A percentile compares a stretch with the other conserved stretches of the same genome.
Evolutionary conservation across 1,140 invertebrate genomes (phyloP).

Genomic region (Achatina immaculata): DNA sequence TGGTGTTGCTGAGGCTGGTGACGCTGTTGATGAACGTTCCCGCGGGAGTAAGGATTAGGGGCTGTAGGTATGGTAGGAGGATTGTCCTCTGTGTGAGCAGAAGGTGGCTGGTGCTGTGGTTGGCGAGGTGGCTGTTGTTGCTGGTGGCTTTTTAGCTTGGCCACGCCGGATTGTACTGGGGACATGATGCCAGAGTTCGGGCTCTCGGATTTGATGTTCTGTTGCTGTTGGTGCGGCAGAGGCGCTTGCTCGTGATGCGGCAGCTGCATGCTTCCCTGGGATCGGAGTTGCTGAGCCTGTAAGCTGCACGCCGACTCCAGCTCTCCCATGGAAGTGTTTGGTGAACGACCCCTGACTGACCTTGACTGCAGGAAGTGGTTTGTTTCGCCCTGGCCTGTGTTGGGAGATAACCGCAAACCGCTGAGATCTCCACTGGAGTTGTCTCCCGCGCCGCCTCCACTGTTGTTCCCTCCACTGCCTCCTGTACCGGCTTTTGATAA

Average conservation of each 20-base stretch:
- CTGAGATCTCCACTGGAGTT: constrained; percentile 1
- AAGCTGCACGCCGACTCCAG: constrained; percentile 21
- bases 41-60: constrained; percentile 16
- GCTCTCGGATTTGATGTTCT: constrained; percentile 34
- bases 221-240: constrained; percentile 13
- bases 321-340: constrained; percentile 12
- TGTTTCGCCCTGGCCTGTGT: not conserved
- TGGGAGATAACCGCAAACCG: constrained; percentile 8
- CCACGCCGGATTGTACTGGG: constrained; percentile 24
- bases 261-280: constrained; percentile 4
- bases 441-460: not conserved
- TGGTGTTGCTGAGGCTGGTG: constrained; percentile 33
- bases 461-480: constrained; percentile 13
- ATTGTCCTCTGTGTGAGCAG: not conserved
- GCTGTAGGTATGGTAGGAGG: constrained; percentile 11
- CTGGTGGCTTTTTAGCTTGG: not conserved
- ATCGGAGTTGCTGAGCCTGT: not conserved
- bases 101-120: constrained; percentile 33
- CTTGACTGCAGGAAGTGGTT: constrained; percentile 20
- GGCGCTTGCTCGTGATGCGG: not conserved
- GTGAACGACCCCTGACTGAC: constrained; percentile 9
- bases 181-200: constrained; percentile 15
- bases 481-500: constrained; percentile 15
- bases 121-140: constrained; percentile 15
- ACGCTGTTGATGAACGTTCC: constrained; percentile 31